Evolutionary conservation across 2,113 vertebrate genomes (phyloP), one percentile per base, ranked within the genome.

Genomic region (Panthera tigris): DNA sequence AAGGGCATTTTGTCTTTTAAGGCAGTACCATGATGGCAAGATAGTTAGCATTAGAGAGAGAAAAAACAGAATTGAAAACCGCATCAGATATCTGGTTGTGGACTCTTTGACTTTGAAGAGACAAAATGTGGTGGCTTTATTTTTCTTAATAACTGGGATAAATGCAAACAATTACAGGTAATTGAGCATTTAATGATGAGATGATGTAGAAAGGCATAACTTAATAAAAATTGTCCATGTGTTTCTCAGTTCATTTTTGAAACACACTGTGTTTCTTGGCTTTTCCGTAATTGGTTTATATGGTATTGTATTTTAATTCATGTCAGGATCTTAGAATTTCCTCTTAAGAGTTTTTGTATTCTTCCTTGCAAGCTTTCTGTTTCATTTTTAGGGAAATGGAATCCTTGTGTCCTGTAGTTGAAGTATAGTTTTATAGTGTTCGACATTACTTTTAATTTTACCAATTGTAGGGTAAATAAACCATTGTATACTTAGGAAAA

Each of bases 61-160:
- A 78, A 90, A 85, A 97, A 94, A 81, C 90, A 71, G 31, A 91
- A 76, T 36, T 31, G 19, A 91, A 93, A 98, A 68, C 93, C 92
- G 9, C 71, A 90, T 98, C 98, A 98, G 98, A 96, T 97, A 97
- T 98, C 98, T 98, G 97, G 92, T 97, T 98, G 97, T 98, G 55
- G 96, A 98, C 98, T 97, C 98, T 98, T 98, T 98, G 98, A 98
- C 98, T 98, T 98, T 98, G 98, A 98, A 98, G 97, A 98, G 98
- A 97, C 98, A 98, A 99, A 98, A 97, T 68, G 87, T 31, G 21
- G 11, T 11, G 95, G 63, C 97, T 98, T 97, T 97, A 84, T 85
- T 94, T 98, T 98, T 97, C 96, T 99, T 97, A 97, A 97, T 98
- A 97, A 96, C 98, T 98, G 98, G 98, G 98, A 98, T 96, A 98